Base-by-base conservation (phyloP, 2,888 invertebrate genomes). In the Hesperia comma region DNA sequence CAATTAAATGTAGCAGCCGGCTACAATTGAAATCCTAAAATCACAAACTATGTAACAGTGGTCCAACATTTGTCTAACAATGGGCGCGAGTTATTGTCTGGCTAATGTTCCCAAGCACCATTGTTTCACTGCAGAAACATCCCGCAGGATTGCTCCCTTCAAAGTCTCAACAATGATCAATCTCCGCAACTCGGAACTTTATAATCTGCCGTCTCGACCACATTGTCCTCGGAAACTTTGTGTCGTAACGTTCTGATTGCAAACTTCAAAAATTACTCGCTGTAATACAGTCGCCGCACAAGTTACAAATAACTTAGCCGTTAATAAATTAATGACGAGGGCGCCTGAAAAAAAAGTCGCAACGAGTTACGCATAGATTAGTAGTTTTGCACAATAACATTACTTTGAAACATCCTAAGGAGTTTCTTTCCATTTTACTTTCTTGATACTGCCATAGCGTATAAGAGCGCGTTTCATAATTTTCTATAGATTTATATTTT, bases 101-200 rank as follows among this genome's bases (percentile, higher is more conserved):
- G 37, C 40, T 64, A 68, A 68, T 58, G 68, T 69, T 67, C 21
- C 19, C 37, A 57, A 60, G 49, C 57, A 53, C 55, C 41, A 69
- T 67, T 70, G 70, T 58, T 58, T 58, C 57, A 12, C 5, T 26
- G 57, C 19, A 58, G 57, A 26, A 43, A 43, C 57, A 58, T 41
- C 26, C 43, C 26, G 43, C 57, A 21, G 57, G 57, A 58, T 41
- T 43, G 57, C 43, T 58, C 41, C 56, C 57, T 58, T 56, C 57
- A n/a, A 43, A 58, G 43, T 56, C 55, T 33, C 62, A 63, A 66
- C 66, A 61, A 71, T 69, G 70, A 72, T 72, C 70, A 68, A 72
- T 72, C 68, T 69, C 14, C 41, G n/a, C 26, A 43, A 58, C 57
- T 58, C 19, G 10, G 43, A 58, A 41, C 7, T 26, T 57, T 69